A percentile compares a stretch with the other conserved stretches of the same genome.
These are phyloP conservation scores for Felis chaus DNA, from an alignment of 2,113 vertebrate genomes.

Conservation along the genomic window DNA sequence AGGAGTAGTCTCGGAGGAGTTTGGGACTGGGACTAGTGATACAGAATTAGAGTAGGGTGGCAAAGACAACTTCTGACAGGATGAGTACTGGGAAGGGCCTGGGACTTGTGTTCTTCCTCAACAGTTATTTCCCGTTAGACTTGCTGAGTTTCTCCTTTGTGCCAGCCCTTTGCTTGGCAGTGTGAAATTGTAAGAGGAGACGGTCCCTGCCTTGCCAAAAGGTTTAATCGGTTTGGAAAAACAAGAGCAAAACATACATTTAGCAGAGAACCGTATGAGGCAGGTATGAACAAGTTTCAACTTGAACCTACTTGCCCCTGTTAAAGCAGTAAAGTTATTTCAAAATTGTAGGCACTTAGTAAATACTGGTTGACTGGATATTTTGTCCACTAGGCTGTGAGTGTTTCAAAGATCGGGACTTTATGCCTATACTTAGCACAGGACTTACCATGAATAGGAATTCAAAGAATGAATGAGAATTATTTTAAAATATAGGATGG, in stretches of 20 bases:
- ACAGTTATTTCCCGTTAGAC: not conserved
- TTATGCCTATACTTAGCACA: not conserved
- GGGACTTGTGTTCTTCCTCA: not conserved
- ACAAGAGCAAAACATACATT: not conserved
- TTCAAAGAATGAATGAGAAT: not conserved
- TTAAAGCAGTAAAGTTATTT: slow-evolving; percentile 1
- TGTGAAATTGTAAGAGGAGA: not conserved
- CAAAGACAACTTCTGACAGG: not conserved
- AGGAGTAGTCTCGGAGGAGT: not conserved
- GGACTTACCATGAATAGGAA: not conserved
- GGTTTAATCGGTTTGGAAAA: not conserved
- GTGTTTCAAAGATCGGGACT: not conserved
- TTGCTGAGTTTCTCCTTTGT: not conserved
- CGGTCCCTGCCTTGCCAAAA: not conserved
- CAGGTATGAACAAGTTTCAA: not conserved
- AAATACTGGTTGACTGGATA: not conserved
- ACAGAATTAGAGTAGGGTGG: not conserved
- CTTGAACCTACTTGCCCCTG: not conserved
- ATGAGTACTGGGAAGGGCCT: not conserved
- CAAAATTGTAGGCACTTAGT: not conserved
- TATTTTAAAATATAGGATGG: not conserved
- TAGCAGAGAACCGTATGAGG: not conserved
- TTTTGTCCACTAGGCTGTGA: not conserved
- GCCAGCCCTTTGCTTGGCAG: not conserved
- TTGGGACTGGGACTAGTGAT: not conserved